Evolutionary conservation across 2,888 invertebrate genomes (phyloP), one percentile per base, ranked within the genome.

Genomic region (Pseudolycoriella hygida): DNA sequence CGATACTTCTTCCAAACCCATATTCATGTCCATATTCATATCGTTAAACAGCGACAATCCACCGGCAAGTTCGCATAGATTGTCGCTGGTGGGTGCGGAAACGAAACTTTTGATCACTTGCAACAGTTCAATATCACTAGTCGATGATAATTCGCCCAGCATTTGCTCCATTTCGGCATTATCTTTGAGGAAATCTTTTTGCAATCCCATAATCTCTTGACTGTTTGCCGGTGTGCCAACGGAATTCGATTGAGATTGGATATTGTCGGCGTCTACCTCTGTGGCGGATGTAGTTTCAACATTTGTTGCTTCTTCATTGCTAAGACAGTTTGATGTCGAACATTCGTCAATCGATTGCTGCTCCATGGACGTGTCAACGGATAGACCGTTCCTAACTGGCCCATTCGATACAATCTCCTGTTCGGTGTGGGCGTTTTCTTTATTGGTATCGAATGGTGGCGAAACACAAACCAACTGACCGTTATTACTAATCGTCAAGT

Each of bases 31-130:
- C n/a, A 51, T 51, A 47, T 53, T 52, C 5, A 51, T 50, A 40
- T 53, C 51, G 40, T 52, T 53, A 37, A 53, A 53, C 30, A 53
- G 43, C 10, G 47, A 48, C 30, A 64, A 57, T 44, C 61, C 56
- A 4, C 57, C 56, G 51, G 59, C 62, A 20, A 64, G 56, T 50
- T 63, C 63, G 50, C 60, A 60, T 20, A 63, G 55, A 48, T 60
- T 60, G 3, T 51, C 55, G 25, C 54, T 52, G 3, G 55, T 52
- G n/a, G 56, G 51, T 8, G 54, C 52, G 10, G 57, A 50, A 53
- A 82, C 84, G 52, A 85, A 73, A 6, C 77, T 80, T 61, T 82
- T 82, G 41, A 86, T 77, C 3, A 78, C 84, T 60, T 81, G 80
- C 52, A 85, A 69, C 44, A 86, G 67, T 51, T 80, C 84, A 43